Evolutionary conservation across 2,797 vertebrate genomes (phyloP).

Genomic region (Acrossocheilus wenchowensis): DNA sequence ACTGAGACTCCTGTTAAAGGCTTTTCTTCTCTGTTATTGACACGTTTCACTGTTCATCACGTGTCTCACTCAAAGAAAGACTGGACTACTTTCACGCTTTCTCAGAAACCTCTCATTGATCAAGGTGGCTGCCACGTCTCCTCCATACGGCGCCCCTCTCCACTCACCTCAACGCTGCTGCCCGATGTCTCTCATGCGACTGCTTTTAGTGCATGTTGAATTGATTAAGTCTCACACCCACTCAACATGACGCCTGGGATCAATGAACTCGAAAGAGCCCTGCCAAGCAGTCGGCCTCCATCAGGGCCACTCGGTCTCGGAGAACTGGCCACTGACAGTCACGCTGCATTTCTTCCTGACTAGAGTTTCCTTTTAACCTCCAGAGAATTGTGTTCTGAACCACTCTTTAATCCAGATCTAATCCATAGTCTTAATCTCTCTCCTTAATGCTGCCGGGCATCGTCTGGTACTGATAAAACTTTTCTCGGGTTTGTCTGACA

Average conservation of each 20-base stretch:
- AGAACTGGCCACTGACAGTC: conserved; percentile 4
- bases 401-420: conserved; percentile 34
- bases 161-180: conserved; percentile 1
- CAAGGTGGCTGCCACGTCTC: conserved; percentile 18
- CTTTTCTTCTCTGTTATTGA: conserved; percentile 6
- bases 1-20: conserved; percentile 22
- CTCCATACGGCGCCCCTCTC: background rate
- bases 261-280: conserved; percentile 48
- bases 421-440: conserved; percentile 37
- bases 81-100: conserved; percentile 12
- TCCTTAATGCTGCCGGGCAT: conserved; percentile 22
- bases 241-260: conserved; percentile 42
- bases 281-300: conserved; percentile 34
- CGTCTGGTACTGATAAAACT: background rate
- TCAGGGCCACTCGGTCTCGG: conserved; percentile 46
- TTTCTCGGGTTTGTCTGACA: background rate
- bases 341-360: conserved; percentile 1
- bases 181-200: background rate
- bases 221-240: conserved; percentile 54
- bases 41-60: conserved; percentile 46
- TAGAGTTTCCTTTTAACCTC: background rate
- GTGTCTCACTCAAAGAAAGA: conserved; percentile 15
- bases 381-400: conserved; percentile 10
- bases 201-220: conserved; percentile 47
- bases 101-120: conserved; percentile 37